Evolutionary conservation across 1,140 invertebrate species (phyloP).

Genomic region (Trichonephila clavipes): DNA sequence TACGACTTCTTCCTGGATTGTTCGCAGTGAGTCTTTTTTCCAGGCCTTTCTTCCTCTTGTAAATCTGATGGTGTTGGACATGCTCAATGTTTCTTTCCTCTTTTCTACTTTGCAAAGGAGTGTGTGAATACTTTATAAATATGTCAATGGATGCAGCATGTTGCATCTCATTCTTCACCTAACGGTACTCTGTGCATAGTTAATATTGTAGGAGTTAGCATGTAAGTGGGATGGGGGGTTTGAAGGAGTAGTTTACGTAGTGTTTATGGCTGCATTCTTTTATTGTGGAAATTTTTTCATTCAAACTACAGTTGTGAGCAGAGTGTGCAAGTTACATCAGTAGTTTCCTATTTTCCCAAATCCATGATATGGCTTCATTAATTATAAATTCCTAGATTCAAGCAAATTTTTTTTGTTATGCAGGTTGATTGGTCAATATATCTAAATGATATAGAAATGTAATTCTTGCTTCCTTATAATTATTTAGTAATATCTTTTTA

Average conservation of each 20-base stretch:
- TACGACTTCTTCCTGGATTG: too few species aligned
- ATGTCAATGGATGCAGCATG: conserved; percentile 39
- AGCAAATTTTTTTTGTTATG: too few species aligned
- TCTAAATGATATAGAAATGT: too few species aligned
- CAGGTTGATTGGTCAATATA: too few species aligned
- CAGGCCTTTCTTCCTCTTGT: conserved; percentile 42
- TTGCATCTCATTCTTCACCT: conserved; percentile 47
- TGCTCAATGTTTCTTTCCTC: conserved; percentile 72
- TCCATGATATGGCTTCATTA: too few species aligned
- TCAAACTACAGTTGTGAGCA: conserved; percentile 54
- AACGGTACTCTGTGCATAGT: conserved; percentile 56
- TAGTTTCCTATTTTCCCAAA: too few species aligned
- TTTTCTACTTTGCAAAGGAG: conserved; percentile 46
- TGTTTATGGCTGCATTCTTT: conserved; percentile 59
- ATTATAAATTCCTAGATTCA: too few species aligned
- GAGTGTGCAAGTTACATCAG: too few species aligned
- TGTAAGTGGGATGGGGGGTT: conserved; percentile 3
- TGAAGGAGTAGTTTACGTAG: conserved; percentile 45
- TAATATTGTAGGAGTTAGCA: conserved; percentile 38
- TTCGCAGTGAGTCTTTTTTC: not conserved
- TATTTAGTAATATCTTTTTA: too few species aligned
- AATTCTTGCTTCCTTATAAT: too few species aligned
- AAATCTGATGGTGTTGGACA: conserved; percentile 61
- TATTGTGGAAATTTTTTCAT: not conserved
- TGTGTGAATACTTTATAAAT: conserved; percentile 25